Evolutionary conservation across 2,797 vertebrate species (phyloP), one percentile per base, ranked within the genome.

Genomic region (Ctenochaetus hawaiiensis): DNA sequence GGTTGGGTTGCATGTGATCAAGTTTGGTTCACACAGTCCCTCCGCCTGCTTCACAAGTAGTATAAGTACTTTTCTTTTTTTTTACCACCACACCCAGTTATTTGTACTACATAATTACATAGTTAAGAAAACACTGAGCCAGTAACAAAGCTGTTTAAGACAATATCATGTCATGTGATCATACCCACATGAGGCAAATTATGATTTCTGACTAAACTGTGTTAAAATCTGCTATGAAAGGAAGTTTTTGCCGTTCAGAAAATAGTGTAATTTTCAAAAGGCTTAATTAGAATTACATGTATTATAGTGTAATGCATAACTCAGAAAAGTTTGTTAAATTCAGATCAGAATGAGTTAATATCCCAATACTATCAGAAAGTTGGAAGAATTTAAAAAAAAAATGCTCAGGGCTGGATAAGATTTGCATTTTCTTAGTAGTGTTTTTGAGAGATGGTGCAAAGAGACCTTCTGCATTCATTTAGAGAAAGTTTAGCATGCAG

Each of bases 21-120:
- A 8, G 7, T 39, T 39, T 39, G 10, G 39, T 39, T 30, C 26
- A 30, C 26, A 30, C 26, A 30, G 26, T 30, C 26, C 26, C 26
- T 4, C 26, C 26, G 26, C 26, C 26, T 39, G 8, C 39, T 8
- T 39, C 39, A 39, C 39, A 39, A 39, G 10, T 39, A 39, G 39
- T 8, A 39, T 10, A 39, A 39, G 18, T 73, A 52, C 13, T 70
- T 77, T 62, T 47, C 57, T 57, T 72, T 59, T 58, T 57, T 72
- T 59, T 58, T 2, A 54, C 51, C 13, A 43, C 47, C 67, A 59
- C 69, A 58, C 57, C 68, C 34, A 53, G 34, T 53, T 67, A 5
- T 60, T 30, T 30, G 26, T 4, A 30, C 26, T 53, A 39, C 39
- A 39, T 8, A 39, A 39, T 8, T 8, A 10, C 39, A 39, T 11